phyloP scores from a whole-genome alignment of 2,797 vertebrate genomes.

The Liparis tanakae region DNA sequence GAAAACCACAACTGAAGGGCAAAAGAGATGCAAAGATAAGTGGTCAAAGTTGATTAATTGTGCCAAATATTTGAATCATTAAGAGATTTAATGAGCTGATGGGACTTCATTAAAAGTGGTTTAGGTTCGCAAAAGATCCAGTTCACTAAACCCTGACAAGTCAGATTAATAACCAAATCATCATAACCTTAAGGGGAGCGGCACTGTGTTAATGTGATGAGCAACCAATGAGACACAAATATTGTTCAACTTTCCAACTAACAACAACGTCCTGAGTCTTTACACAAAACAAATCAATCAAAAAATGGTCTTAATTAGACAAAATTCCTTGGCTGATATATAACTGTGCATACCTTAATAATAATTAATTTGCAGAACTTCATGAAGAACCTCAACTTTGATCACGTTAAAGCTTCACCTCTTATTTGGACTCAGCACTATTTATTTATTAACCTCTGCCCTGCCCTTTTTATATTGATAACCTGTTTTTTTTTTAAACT shows the following conservation, averaged over 20 bases:
- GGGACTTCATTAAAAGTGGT: slow-evolving; percentile 53
- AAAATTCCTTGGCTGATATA: not conserved
- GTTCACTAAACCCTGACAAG: slow-evolving; percentile 15
- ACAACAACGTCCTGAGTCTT: no score
- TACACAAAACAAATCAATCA: not conserved
- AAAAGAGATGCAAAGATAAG: slow-evolving; percentile 1
- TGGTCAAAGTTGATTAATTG: slow-evolving; percentile 35
- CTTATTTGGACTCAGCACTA: not conserved
- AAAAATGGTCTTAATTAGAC: not conserved
- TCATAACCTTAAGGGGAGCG: not conserved
- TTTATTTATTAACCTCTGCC: no score
- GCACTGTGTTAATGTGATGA: not conserved
- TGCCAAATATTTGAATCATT: slow-evolving; percentile 36
- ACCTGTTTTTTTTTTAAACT: no score
- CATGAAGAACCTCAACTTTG: not conserved
- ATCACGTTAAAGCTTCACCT: not conserved
- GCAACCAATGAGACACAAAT: slow-evolving; percentile 1
- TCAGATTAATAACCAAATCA: not conserved
- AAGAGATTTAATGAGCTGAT: slow-evolving; percentile 42
- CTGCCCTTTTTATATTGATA: no score
- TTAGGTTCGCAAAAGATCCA: slow-evolving; percentile 21
- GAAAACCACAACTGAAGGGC: not conserved
- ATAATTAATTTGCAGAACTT: not conserved
- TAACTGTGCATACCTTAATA: not conserved
- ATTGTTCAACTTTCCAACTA: not conserved